Conservation (phyloP, 2,888 invertebrate genomes). For the Axea sp. region DNA sequence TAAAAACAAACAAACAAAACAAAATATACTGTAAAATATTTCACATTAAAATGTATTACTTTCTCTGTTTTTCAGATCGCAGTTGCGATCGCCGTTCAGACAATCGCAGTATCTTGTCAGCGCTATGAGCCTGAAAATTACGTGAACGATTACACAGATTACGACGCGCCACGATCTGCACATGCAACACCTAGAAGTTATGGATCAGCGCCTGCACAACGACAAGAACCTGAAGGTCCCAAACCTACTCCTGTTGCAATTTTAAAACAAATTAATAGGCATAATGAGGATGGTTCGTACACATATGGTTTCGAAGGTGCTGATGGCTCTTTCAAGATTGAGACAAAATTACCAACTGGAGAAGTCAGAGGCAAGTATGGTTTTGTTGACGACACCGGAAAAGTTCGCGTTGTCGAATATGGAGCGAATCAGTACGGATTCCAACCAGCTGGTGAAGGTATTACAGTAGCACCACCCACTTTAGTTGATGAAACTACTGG, state of each 20-base stretch:
- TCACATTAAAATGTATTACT: slow-evolving; percentile 4
- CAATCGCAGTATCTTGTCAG: slow-evolving; percentile 77
- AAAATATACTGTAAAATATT: too few species aligned
- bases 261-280: slow-evolving; percentile 93
- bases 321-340: slow-evolving; percentile 94
- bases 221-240: slow-evolving; percentile 79
- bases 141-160: slow-evolving; percentile 79
- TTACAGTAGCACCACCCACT: slow-evolving; percentile 84
- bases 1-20: too few species aligned
- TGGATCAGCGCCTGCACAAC: slow-evolving; percentile 79
- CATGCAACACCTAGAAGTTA: slow-evolving; percentile 79
- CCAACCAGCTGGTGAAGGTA: slow-evolving; percentile 92
- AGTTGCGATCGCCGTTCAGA: slow-evolving; percentile 55
- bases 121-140: slow-evolving; percentile 78
- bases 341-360: slow-evolving; percentile 89
- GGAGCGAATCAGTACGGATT: slow-evolving; percentile 93
- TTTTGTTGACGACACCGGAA: slow-evolving; percentile 90
- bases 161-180: slow-evolving; percentile 71
- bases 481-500: slow-evolving; percentile 79
- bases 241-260: slow-evolving; percentile 87
- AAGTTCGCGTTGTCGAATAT: slow-evolving; percentile 91
- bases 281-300: slow-evolving; percentile 94
- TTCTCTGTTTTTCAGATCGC: slow-evolving; percentile 60
- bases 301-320: slow-evolving; percentile 93
- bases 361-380: slow-evolving; percentile 95